Percentiles rank a stretch among this genome's conserved stretches.
Conservation (phyloP, 2,888 invertebrate genomes). For the Drosophila anomalipes region DNA sequence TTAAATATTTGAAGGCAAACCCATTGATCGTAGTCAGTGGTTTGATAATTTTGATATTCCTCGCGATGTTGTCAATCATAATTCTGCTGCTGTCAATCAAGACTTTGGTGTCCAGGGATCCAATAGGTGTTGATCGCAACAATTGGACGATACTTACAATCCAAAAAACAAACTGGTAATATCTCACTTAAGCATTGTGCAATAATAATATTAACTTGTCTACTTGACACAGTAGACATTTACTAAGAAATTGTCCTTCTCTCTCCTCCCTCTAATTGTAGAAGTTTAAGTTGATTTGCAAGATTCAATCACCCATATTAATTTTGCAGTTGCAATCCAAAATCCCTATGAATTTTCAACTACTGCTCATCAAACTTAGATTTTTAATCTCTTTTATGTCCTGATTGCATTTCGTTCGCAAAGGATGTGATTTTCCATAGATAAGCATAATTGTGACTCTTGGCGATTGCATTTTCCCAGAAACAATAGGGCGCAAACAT, state of each 20-base stretch:
- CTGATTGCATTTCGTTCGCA: slow-evolving; percentile 9
- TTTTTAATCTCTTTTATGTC: not conserved
- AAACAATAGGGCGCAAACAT: slow-evolving; percentile 75
- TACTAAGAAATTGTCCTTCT: not conserved
- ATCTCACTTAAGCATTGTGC: not conserved
- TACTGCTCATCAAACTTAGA: not conserved
- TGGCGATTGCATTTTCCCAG: slow-evolving; percentile 62
- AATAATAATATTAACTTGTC: not conserved
- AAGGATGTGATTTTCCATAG: slow-evolving; percentile 33
- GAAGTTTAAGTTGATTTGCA: not conserved
- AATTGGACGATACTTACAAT: not conserved
- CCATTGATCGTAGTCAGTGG: too few relatives aligned
- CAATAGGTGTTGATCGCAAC: not conserved
- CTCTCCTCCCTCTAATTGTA: not conserved
- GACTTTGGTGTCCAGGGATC: not conserved
- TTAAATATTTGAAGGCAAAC: too few relatives aligned
- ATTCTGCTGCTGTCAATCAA: not conserved
- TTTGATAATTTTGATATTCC: too few relatives aligned
- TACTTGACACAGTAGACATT: too few relatives aligned
- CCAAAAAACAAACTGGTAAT: not conserved
- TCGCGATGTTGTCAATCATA: not conserved
- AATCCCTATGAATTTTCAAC: not conserved
- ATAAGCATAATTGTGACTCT: slow-evolving; percentile 32
- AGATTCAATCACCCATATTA: too few relatives aligned
- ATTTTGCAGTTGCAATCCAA: not conserved